Evolutionary conservation across 2,113 vertebrate species (phyloP), one percentile per base, ranked within the genome.

Genomic region (Aptenodytes patagonicus): DNA sequence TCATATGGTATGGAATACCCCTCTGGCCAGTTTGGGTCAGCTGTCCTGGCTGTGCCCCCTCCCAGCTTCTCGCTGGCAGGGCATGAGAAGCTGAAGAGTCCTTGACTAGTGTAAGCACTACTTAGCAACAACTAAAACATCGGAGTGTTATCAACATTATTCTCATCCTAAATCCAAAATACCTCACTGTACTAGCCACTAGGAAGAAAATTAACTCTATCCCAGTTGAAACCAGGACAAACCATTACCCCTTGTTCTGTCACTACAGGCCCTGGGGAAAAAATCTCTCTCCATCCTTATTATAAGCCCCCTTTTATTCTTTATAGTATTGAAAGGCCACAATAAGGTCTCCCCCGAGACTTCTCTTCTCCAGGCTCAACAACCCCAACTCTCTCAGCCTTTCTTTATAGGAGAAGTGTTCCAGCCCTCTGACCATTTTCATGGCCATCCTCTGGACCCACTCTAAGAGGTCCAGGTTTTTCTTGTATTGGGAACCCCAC

Each of bases 341-440:
- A 66, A 6, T 22, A 55, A 51, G 3, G 1, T 31, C 2, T 24
- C 3, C 10, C 17, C 5, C 12, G 12, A 57, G 13, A 10, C 11
- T 47, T 47, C 22, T 66, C 10, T 42, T 15, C 46, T 25, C 25
- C 44, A 76, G 17, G 17, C 3, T 49, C 24, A 65, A 31, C 4
- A 70, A 19, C 8, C 17, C 2, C 2, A 4, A 5, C 2, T 54
- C 16, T 36, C 42, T 54, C 12, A 81, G 12, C 10, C 12, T 60
- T 7, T 58, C 22, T 18, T 81, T 12, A 24, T 3, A 34, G 18
- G 4, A 46, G 24, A 75, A 0, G 1, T 62, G 7, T 6, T 72
- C 25, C 13, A 77, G 16, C 13, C 11, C 25, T 46, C 31, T 58
- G 21, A 36, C 7, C 16, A 36, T 19, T 82, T 14, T 8, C 42